Evolutionary conservation across 1,140 invertebrate species (phyloP).

Genomic region (Bombyx mori): ASM3026992v2 NC_085124.1:11008501-11009000

Average conservation of each 20-base stretch:
- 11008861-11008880: constrained; percentile 5
- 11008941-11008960: too few species aligned
- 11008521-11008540: constrained; percentile 4
- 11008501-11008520: neutral
- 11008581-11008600: constrained; percentile 4
- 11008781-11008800: constrained; percentile 49
- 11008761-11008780: constrained; percentile 48
- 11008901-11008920: too few species aligned
- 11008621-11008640: constrained; percentile 10
- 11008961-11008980: too few species aligned
- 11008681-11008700: constrained; percentile 21
- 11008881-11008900: neutral
- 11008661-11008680: constrained; percentile 26
- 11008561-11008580: constrained; percentile 1
- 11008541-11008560: constrained; percentile 5
- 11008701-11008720: constrained; percentile 36
- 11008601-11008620: constrained; percentile 14
- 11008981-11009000: too few species aligned
- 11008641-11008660: constrained; percentile 19
- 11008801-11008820: constrained; percentile 37
- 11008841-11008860: neutral
- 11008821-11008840: constrained; percentile 5
- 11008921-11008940: too few species aligned
- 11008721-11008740: constrained; percentile 43
- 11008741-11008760: constrained; percentile 48